Conservation (phyloP, 2,888 invertebrate species). For the Augochlorella aurata region DNA sequence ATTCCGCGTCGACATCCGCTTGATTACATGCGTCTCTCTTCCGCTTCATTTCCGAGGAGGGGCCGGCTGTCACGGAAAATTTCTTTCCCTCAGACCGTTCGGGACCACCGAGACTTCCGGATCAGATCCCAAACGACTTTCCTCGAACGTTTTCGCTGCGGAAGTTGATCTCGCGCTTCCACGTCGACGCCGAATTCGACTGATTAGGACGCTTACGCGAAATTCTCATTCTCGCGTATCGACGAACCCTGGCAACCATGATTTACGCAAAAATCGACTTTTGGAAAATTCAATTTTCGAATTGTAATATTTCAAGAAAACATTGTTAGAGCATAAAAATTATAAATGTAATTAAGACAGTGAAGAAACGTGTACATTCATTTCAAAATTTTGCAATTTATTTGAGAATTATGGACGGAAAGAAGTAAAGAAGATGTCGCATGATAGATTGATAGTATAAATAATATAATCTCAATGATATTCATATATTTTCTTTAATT, state of each 20-base stretch:
- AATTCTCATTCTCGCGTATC: not conserved
- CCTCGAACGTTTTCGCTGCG: slow-evolving; percentile 19
- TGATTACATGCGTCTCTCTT: slow-evolving; percentile 58
- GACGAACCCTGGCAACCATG: not conserved
- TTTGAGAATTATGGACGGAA: too few relatives aligned
- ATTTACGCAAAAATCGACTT: too few relatives aligned
- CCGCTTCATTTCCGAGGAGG: slow-evolving; percentile 57
- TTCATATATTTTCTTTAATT: too few relatives aligned
- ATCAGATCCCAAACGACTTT: slow-evolving; percentile 30
- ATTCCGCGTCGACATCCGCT: slow-evolving; percentile 57
- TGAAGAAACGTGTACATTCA: too few relatives aligned
- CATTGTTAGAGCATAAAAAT: too few relatives aligned
- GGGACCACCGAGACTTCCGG: not conserved
- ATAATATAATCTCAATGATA: too few relatives aligned
- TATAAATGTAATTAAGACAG: too few relatives aligned
- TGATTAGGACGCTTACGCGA: not conserved
- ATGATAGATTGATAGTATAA: too few relatives aligned
- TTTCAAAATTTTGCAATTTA: too few relatives aligned
- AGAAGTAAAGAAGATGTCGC: too few relatives aligned
- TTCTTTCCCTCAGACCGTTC: slow-evolving; percentile 18
- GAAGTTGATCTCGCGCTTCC: not conserved
- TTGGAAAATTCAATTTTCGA: too few relatives aligned
- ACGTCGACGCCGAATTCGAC: not conserved
- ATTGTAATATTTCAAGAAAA: not conserved
- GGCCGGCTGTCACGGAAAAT: slow-evolving; percentile 33